Evolutionary conservation across 2,113 vertebrate genomes (phyloP).

Genomic region (Scopus umbretta): DNA sequence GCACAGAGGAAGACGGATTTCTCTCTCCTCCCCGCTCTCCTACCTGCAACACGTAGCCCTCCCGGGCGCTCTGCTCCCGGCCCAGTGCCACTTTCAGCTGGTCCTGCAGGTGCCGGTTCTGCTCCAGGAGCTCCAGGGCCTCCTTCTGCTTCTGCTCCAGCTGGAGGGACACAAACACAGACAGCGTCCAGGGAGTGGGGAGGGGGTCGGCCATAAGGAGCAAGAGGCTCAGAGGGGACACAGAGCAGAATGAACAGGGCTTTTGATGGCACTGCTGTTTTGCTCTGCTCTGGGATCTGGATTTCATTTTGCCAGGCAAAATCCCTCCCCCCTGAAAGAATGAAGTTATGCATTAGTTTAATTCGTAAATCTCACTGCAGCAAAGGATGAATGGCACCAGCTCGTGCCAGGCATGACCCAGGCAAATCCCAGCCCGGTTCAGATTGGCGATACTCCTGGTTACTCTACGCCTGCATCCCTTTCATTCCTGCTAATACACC

Average conservation of each 20-base stretch:
- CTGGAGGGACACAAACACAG: slow-evolving; percentile 54
- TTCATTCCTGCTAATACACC: slow-evolving; percentile 8
- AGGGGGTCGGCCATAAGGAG: not conserved
- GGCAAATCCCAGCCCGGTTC: not conserved
- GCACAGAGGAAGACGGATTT: not conserved
- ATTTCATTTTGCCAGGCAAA: slow-evolving; percentile 15
- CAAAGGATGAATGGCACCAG: not conserved
- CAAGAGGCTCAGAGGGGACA: not conserved
- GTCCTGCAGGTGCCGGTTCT: slow-evolving; percentile 89
- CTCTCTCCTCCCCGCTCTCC: slow-evolving; percentile 26
- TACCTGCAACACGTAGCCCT: slow-evolving; percentile 97
- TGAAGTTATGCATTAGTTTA: not conserved
- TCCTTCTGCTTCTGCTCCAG: slow-evolving; percentile 93
- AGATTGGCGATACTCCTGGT: not conserved
- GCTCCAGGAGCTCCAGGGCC: slow-evolving; percentile 86
- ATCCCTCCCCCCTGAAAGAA: not conserved
- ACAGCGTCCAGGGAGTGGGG: not conserved
- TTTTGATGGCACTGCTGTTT: not conserved
- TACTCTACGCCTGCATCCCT: not conserved
- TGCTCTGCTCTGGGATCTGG: not conserved
- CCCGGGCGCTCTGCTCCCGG: slow-evolving; percentile 88
- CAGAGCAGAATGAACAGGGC: not conserved
- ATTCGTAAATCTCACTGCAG: not conserved
- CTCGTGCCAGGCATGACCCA: not conserved
- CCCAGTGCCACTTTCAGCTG: slow-evolving; percentile 89